Conservation (phyloP, 2,797 vertebrate genomes). For the Tenualosa thibaudeaui region DNA sequence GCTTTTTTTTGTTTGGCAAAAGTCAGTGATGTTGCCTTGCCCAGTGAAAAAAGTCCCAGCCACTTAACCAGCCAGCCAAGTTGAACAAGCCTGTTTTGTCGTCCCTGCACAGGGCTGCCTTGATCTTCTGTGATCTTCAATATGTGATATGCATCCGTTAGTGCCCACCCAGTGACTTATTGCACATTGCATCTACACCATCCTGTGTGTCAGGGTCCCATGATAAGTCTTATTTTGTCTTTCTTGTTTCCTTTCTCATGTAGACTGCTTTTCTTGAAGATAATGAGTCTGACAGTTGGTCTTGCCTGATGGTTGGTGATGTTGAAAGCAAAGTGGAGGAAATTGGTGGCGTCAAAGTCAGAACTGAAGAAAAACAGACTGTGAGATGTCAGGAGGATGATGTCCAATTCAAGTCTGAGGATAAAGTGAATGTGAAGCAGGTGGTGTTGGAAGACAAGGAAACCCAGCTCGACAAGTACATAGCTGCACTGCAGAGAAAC, state of each 20-base stretch:
- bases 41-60: too few relatives aligned
- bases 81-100: too few relatives aligned
- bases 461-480: neutral
- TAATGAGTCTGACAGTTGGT: neutral
- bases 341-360: neutral
- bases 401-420: neutral
- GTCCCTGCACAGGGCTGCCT: too few relatives aligned
- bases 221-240: too few relatives aligned
- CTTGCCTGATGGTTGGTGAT: neutral
- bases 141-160: too few relatives aligned
- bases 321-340: neutral
- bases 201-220: too few relatives aligned
- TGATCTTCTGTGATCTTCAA: too few relatives aligned
- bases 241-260: neutral
- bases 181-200: too few relatives aligned
- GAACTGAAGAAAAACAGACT: neutral
- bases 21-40: too few relatives aligned
- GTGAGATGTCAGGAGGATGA: neutral
- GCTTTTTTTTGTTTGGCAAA: too few relatives aligned
- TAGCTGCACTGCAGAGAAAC: neutral
- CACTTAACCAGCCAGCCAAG: too few relatives aligned
- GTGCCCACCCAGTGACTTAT: too few relatives aligned
- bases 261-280: slow-evolving; percentile 12
- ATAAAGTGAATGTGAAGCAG: neutral
- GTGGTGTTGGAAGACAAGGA: neutral